A percentile compares a stretch with the other conserved stretches of the same genome.
These are phyloP conservation scores for Acleris emargana DNA, from an alignment of 2,888 invertebrate genomes.

Conservation along the genomic window DNA sequence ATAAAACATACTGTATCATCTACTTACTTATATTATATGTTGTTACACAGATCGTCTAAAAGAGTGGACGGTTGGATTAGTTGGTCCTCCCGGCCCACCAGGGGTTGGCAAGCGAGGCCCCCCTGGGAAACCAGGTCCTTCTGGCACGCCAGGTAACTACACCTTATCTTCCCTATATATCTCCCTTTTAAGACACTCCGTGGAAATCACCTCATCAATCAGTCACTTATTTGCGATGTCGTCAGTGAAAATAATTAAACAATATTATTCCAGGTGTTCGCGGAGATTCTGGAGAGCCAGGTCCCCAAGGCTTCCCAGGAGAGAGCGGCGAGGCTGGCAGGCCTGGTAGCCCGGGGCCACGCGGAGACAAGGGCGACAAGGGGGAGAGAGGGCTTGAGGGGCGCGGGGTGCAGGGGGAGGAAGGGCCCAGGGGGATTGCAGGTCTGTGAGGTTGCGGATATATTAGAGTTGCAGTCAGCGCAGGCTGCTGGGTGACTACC, in stretches of 20 bases:
- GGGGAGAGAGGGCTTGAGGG: constrained; percentile 90
- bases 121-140: constrained; percentile 87
- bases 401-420: constrained; percentile 88
- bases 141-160: constrained; percentile 86
- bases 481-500: too few species aligned
- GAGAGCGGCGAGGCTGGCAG: constrained; percentile 87
- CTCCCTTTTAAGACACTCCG: too few species aligned
- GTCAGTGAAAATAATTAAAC: too few species aligned
- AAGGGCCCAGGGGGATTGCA: constrained; percentile 87
- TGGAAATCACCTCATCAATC: too few species aligned
- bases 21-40: too few species aligned
- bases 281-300: constrained; percentile 87
- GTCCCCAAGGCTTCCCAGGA: constrained; percentile 88
- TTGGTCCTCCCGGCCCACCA: constrained; percentile 87
- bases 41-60: constrained; percentile 86
- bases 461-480: too few species aligned
- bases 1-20: too few species aligned
- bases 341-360: constrained; percentile 85
- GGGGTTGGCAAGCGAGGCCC: constrained; percentile 87
- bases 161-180: background rate
- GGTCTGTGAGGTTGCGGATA: constrained; percentile 68
- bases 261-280: constrained; percentile 78
- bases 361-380: constrained; percentile 88
- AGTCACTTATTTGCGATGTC: too few species aligned
- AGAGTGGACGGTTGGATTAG: constrained; percentile 85